Evolutionary conservation across 1,140 invertebrate genomes (phyloP).

Genomic region (Tachypleus tridentatus): DNA sequence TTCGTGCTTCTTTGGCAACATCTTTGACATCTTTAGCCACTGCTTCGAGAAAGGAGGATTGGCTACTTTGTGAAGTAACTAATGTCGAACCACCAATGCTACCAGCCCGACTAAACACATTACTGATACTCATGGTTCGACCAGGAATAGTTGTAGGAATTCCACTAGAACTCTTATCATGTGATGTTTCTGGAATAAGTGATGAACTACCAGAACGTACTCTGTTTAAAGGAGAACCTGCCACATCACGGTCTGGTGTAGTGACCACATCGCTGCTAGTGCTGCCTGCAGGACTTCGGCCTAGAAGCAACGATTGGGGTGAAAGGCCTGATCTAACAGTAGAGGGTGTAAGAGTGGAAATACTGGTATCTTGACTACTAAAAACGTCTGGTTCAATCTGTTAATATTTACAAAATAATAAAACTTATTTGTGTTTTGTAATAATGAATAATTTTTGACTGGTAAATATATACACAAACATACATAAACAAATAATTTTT

Average conservation of each 20-base stretch:
- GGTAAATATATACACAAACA: background rate
- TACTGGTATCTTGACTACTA: constrained; percentile 17
- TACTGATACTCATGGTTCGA: constrained; percentile 19
- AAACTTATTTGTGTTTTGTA: background rate
- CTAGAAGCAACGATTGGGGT: constrained; percentile 13
- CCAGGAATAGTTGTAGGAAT: constrained; percentile 14
- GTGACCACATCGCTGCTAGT: constrained; percentile 15
- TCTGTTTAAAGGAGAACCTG: constrained; percentile 5
- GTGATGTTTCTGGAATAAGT: constrained; percentile 12
- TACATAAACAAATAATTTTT: background rate
- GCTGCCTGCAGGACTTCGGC: constrained; percentile 16
- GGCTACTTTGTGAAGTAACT: constrained; percentile 15
- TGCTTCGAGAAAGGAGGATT: constrained; percentile 16
- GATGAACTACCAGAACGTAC: constrained; percentile 6
- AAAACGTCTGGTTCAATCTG: constrained; percentile 15
- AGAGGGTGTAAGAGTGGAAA: constrained; percentile 20
- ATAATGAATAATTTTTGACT: too few relatives aligned
- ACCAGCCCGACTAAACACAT: constrained; percentile 21
- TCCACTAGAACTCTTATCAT: constrained; percentile 13
- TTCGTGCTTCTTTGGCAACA: constrained; percentile 69
- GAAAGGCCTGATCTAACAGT: constrained; percentile 20
- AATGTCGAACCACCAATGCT: constrained; percentile 7
- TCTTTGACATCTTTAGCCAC: constrained; percentile 65
- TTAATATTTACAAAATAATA: constrained; percentile 8
- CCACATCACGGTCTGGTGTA: constrained; percentile 11